phyloP scores from a whole-genome alignment of 2,113 vertebrate species.

The Oreochromis spilurus region DNA sequence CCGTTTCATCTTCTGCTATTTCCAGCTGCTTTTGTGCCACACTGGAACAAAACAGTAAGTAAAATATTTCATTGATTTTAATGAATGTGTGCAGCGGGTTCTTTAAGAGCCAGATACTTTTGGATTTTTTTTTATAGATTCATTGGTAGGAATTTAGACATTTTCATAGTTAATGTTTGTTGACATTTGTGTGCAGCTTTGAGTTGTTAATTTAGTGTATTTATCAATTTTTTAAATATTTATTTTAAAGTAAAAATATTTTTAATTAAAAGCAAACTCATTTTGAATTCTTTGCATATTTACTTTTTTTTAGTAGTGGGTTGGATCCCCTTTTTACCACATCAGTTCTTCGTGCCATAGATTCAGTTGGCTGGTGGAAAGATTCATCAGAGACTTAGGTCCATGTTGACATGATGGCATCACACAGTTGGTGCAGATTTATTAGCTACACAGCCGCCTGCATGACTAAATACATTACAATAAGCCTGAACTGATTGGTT shows the following conservation, averaged over 20 bases:
- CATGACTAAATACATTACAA: neutral
- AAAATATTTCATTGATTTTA: rapidly evolving
- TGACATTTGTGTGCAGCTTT: neutral
- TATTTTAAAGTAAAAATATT: neutral
- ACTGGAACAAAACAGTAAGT: neutral
- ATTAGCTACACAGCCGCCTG: neutral
- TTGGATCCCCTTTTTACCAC: neutral
- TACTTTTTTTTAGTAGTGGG: neutral
- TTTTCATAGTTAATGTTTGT: neutral
- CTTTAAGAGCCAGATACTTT: neutral
- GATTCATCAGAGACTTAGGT: rapidly evolving
- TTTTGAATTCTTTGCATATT: neutral
- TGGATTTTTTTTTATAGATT: neutral
- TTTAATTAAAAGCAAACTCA: neutral
- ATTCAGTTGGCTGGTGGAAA: neutral
- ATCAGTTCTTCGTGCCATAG: neutral
- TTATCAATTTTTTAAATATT: neutral
- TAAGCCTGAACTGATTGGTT: neutral
- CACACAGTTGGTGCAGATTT: neutral
- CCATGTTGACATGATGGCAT: rapidly evolving
- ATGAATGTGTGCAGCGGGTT: rapidly evolving
- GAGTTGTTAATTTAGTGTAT: neutral
- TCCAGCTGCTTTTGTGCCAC: neutral
- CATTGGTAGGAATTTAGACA: neutral
- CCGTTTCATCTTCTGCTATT: neutral